A percentile compares a stretch with the other conserved stretches of the same genome.
These are phyloP conservation scores for Grapholita molesta DNA, from an alignment of 1,140 invertebrate genomes.

Conservation along the genomic window DNA sequence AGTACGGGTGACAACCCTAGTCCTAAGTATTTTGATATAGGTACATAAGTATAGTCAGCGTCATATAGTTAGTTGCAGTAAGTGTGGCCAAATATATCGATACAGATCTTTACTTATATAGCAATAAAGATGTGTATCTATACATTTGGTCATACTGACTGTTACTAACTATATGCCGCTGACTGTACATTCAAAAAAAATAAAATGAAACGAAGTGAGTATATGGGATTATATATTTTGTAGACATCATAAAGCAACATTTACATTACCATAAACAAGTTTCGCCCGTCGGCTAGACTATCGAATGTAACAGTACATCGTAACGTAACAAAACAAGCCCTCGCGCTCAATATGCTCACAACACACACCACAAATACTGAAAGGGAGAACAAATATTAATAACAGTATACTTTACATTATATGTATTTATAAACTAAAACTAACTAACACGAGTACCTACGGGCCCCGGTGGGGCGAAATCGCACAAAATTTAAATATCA, in stretches of 20 bases:
- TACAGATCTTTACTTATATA: no score
- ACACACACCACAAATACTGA: slow-evolving; percentile 72
- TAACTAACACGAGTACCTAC: slow-evolving; percentile 71
- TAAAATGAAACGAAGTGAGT: slow-evolving; percentile 59
- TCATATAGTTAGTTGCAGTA: no score
- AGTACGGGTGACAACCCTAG: no score
- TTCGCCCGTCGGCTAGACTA: slow-evolving; percentile 62
- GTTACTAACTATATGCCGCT: no score
- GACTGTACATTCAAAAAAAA: background rate
- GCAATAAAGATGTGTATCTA: no score
- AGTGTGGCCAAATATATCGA: no score
- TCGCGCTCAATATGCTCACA: slow-evolving; percentile 43
- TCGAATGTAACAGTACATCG: slow-evolving; percentile 77
- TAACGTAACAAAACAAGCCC: slow-evolving; percentile 61
- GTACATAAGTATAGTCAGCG: no score
- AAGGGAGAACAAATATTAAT: slow-evolving; percentile 72
- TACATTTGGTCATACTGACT: no score
- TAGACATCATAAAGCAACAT: slow-evolving; percentile 79
- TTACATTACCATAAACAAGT: slow-evolving; percentile 75
- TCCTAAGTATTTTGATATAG: no score
- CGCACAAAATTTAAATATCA: slow-evolving; percentile 70
- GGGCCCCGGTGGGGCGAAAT: slow-evolving; percentile 49
- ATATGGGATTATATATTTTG: slow-evolving; percentile 78
- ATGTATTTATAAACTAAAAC: slow-evolving; percentile 72
- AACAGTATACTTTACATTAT: slow-evolving; percentile 69